Evolutionary conservation across 1,140 invertebrate genomes (phyloP), one percentile per base, ranked within the genome.

Genomic region (Sarcophaga peregrina): DNA sequence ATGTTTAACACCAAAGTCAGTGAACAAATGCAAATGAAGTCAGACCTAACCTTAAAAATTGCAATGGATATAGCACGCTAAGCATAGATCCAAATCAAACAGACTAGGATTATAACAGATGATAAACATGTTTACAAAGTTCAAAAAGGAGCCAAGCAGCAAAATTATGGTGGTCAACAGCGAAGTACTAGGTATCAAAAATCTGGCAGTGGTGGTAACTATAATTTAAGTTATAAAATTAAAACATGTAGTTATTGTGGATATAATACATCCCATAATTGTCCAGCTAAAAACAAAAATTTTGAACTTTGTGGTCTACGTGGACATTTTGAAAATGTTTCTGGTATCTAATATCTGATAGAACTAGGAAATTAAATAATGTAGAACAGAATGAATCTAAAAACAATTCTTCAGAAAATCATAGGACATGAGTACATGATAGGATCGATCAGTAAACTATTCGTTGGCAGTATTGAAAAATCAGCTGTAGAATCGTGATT

Each of bases 181-280:
- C 86, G 86, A 81, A 86, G 84, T 37, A 85, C 86, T 0, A 11
- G 78, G 37, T 82, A 84, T 9, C 80, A 85, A 0, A 84, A n/a
- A 37, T 87, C 83, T 45, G 73, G 82, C 2, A 85, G 25, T 3
- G 86, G 86, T 78, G 58, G 83, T 4, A 87, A 86, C 20, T 54
- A 58, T n/a, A 85, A 86, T 8, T 54, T 54, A 54, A 86, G 87
- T 78, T 88, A 85, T 84, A 25, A 83, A n/a, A n/a, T n/a, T 4
- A 82, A 84, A 45, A 82, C 82, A 10, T 88, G 85, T 82, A 73
- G 84, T n/a, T 52, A 47, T 50, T 83, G 83, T 80, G 54, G 25
- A 3, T 82, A 75, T 52, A 20, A 80, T n/a, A n/a, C n/a, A n/a
- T 47, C 20, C 3, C 68, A 48, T 15, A 82, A 74, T 54, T 17